Evolutionary conservation across 1,140 invertebrate genomes (phyloP).

Genomic region (Diuraphis noxia): DNA sequence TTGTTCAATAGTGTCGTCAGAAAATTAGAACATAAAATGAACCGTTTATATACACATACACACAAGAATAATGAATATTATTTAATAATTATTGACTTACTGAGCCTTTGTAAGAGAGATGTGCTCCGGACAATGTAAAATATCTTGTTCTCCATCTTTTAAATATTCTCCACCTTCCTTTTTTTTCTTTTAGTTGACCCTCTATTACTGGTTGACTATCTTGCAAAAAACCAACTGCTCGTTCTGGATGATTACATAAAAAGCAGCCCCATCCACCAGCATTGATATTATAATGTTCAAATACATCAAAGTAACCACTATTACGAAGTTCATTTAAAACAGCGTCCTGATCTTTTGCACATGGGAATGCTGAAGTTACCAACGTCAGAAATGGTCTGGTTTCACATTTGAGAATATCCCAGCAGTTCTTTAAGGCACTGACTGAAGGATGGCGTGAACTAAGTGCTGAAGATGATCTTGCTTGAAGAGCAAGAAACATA

Average conservation of each 20-base stretch:
- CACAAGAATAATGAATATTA: neutral
- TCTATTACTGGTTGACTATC: conserved; percentile 78
- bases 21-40: too few species aligned
- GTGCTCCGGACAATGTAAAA: conserved; percentile 88
- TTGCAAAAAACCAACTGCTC: conserved; percentile 78
- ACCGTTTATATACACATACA: too few species aligned
- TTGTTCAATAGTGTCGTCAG: too few species aligned
- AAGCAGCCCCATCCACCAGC: conserved; percentile 79
- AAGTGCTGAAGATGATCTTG: conserved; percentile 76
- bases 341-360: conserved; percentile 82
- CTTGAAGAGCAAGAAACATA: conserved; percentile 89
- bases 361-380: conserved; percentile 90
- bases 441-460: conserved; percentile 83
- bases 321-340: conserved; percentile 83
- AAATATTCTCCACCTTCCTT: conserved; percentile 88
- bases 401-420: conserved; percentile 89
- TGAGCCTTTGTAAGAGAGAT: conserved; percentile 83
- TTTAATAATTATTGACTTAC: conserved; percentile 64
- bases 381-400: conserved; percentile 86
- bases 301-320: conserved; percentile 88
- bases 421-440: conserved; percentile 83
- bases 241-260: conserved; percentile 88
- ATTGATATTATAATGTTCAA: conserved; percentile 71
- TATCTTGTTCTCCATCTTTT: conserved; percentile 88
- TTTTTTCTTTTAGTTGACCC: conserved; percentile 93